Conservation (phyloP, 2,888 invertebrate genomes). For the Stenotaenia linearis region DNA sequence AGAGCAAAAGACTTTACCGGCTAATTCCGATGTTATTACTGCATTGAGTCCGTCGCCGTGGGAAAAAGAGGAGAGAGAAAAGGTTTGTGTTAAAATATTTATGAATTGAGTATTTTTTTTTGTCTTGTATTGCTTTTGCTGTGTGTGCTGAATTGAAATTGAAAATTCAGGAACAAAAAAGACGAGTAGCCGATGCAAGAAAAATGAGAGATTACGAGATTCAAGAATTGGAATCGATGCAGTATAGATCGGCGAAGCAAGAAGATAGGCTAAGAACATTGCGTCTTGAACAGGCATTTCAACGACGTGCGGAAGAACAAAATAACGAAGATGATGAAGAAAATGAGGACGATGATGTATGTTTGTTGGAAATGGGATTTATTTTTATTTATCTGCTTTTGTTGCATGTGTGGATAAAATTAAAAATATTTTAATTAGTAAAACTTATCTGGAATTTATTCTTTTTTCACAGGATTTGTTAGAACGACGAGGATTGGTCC, state of each 20-base stretch:
- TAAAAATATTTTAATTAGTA: no score
- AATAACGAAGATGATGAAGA: conserved; percentile 65
- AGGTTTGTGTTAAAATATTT: conserved; percentile 47
- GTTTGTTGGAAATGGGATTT: neutral
- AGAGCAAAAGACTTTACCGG: conserved; percentile 20
- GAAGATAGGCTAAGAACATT: conserved; percentile 83
- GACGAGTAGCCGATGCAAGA: conserved; percentile 66
- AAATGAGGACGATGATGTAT: conserved; percentile 52
- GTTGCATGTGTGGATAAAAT: neutral
- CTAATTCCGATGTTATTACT: conserved; percentile 37
- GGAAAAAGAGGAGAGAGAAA: conserved; percentile 88
- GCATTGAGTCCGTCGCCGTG: conserved; percentile 55
- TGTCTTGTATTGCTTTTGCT: neutral
- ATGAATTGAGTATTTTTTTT: neutral
- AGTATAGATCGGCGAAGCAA: conserved; percentile 66
- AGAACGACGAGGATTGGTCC: conserved; percentile 46
- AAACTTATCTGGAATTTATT: no score
- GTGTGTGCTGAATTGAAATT: neutral
- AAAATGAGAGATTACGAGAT: conserved; percentile 84
- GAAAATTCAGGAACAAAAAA: conserved; percentile 57
- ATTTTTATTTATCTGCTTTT: neutral
- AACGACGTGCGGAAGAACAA: conserved; percentile 76
- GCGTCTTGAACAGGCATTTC: conserved; percentile 88
- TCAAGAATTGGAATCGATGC: conserved; percentile 62
- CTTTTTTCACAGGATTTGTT: conserved; percentile 43